Base-by-base conservation (phyloP, 2,888 invertebrate species). In the Protophormia terraenovae region DNA sequence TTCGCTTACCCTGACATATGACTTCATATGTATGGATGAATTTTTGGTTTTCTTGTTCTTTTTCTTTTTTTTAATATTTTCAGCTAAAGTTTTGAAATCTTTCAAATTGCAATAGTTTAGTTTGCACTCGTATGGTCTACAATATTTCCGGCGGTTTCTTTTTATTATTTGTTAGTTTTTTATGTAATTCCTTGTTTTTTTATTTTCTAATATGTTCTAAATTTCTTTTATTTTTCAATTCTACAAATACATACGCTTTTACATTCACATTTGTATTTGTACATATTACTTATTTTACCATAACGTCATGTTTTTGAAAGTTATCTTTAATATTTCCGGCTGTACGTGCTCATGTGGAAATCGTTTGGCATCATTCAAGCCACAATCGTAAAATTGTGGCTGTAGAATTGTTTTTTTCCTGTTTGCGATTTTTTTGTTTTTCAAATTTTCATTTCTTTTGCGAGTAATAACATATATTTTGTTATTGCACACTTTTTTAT, bases 341-440 rank as follows among this genome's bases (percentile, higher is more conserved):
- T 86, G 79, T 82, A 87, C 87, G 87, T 87, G 87, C 86, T 87
- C 84, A 87, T 86, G 84, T 86, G 86, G 84, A 86, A 87, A 87
- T 79, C 76, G 76, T 72, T 84, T 80, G 86, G 76, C 82, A 84
- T 81, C 86, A 84, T 38, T 53, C 78, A 72, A 62, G 62, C 82
- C 80, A 64, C 86, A 83, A 86, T 85, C 85, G 85, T 82, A 85
- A 85, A 85, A 82, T 82, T 84, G 85, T 82, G 85, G 82, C 78
- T 71, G 58, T 79, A 27, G 67, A 79, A 82, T 67, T 84, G 45
- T 64, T 76, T 82, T 72, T 69, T 82, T 71, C 24, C 27, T 53
- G 27, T 62, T 62, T 22, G 1, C 50, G 22, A 22, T 60, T 55
- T 71, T 41, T 19, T n/a, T n/a, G 24, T 55, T 64, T n/a, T 1